Evolutionary conservation across 2,113 vertebrate species (phyloP).

Genomic region (Irena cyanogastra): DNA sequence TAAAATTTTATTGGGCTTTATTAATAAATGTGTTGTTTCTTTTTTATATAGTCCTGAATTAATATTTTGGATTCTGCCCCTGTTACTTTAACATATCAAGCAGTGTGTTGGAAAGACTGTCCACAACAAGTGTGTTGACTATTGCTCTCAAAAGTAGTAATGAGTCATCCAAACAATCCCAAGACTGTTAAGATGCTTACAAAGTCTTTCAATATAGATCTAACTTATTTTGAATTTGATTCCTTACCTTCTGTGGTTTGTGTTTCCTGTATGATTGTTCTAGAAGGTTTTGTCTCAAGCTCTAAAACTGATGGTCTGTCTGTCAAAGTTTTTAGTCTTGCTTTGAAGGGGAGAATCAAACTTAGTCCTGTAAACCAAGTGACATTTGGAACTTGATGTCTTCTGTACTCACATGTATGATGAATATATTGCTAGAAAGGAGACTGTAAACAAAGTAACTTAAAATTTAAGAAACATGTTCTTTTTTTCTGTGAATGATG

Average conservation of each 20-base stretch:
- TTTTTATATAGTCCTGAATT: background rate
- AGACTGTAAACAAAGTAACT: background rate
- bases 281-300: background rate
- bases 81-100: background rate
- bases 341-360: background rate
- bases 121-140: background rate
- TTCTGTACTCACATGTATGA: background rate
- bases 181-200: background rate
- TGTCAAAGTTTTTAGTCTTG: background rate
- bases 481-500: background rate
- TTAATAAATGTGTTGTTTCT: background rate
- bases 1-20: background rate
- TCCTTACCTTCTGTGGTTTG: background rate
- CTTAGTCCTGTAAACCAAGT: background rate
- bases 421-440: background rate
- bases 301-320: background rate
- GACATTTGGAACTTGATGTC: background rate
- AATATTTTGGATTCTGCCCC: background rate
- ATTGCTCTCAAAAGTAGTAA: background rate
- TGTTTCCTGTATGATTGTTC: background rate
- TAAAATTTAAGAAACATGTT: background rate
- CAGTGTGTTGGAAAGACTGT: background rate
- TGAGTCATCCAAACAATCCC: background rate
- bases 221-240: background rate
- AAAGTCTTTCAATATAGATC: background rate